Conservation (phyloP, 1,140 invertebrate species). For the Cydia amplana region DNA sequence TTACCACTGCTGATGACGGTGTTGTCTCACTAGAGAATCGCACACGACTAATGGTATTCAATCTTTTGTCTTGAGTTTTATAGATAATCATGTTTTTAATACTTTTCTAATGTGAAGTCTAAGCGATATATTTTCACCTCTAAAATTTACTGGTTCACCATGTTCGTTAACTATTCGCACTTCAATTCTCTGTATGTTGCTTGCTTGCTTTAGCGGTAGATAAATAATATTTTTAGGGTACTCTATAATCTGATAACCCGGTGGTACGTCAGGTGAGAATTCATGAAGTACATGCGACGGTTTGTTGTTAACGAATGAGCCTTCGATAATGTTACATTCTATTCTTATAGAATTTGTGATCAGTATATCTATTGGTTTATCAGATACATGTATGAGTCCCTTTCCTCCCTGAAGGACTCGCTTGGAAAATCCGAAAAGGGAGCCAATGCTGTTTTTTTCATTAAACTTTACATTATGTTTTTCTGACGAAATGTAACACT, state of each 20-base stretch:
- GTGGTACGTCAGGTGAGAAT: neutral
- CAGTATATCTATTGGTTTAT: neutral
- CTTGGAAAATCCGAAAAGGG: neutral
- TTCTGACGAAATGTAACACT: too few species aligned
- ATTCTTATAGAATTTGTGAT: constrained; percentile 13
- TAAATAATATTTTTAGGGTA: neutral
- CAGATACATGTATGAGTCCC: neutral
- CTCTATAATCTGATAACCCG: neutral
- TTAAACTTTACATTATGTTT: too few species aligned
- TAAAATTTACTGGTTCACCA: neutral
- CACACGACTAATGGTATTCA: too few species aligned
- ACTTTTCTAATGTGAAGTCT: neutral
- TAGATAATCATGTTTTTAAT: neutral
- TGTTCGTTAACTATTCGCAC: neutral
- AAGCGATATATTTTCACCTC: neutral
- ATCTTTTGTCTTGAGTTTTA: neutral
- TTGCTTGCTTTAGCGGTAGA: neutral
- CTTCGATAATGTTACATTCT: constrained; percentile 6
- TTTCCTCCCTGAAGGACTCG: too few species aligned
- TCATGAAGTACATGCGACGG: neutral
- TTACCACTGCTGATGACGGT: too few species aligned
- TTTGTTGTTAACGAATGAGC: constrained; percentile 8
- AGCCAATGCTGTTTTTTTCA: neutral
- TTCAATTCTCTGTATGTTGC: neutral
- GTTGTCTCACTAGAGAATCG: too few species aligned